Percentiles rank a stretch among this genome's conserved stretches.
Evolutionary conservation across 1,140 invertebrate genomes (phyloP).

Genomic region (Rhyacophila brunnea): DNA sequence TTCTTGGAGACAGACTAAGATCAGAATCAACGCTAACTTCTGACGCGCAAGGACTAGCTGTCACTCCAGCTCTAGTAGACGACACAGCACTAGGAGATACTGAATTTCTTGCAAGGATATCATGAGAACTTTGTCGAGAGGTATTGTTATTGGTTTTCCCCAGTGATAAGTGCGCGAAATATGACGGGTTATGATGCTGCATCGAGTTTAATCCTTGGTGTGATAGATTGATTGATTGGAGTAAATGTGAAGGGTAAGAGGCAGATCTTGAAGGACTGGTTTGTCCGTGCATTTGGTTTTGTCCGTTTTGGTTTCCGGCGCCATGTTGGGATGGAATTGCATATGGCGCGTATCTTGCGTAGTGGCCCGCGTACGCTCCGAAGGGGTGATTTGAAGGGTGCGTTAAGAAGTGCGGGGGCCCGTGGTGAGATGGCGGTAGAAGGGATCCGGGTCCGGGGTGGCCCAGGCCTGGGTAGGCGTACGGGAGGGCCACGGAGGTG

Average conservation of each 20-base stretch:
- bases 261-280: conserved; percentile 4
- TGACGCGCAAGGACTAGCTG: conserved; percentile 31
- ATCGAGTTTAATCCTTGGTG: conserved; percentile 27
- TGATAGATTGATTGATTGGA: conserved; percentile 28
- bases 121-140: conserved; percentile 9
- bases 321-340: conserved; percentile 38
- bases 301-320: conserved; percentile 24
- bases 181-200: conserved; percentile 18
- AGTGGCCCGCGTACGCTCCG: conserved; percentile 38
- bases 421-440: conserved; percentile 48
- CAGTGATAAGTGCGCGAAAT: neutral
- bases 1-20: conserved; percentile 25
- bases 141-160: conserved; percentile 15
- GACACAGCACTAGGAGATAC: conserved; percentile 27
- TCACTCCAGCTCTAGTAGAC: conserved; percentile 25
- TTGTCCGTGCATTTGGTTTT: neutral
- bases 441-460: conserved; percentile 49
- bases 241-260: conserved; percentile 32
- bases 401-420: conserved; percentile 49
- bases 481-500: conserved; percentile 61
- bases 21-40: conserved; percentile 35
- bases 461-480: conserved; percentile 54
- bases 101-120: conserved; percentile 17
- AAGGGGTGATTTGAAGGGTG: conserved; percentile 42
- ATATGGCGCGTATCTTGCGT: conserved; percentile 45